Conservation (phyloP, 2,888 invertebrate genomes). For the Leptarthrus brevirostris region DNA sequence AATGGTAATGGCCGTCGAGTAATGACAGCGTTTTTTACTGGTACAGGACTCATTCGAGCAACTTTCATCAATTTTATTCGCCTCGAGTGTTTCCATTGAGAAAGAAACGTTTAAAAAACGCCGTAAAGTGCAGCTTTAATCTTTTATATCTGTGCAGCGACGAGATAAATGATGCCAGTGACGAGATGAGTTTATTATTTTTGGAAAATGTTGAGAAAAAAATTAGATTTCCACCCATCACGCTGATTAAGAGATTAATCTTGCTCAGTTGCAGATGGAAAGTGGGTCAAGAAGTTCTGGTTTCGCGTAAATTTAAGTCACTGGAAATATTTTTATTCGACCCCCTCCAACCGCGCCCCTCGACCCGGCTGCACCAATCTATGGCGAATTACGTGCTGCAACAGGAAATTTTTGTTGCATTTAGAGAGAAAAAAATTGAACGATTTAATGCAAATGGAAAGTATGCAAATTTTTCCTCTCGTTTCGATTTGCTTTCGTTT, state of each 20-base stretch:
- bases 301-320: neutral
- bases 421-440: neutral
- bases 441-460: neutral
- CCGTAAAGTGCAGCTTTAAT: slow-evolving; percentile 30
- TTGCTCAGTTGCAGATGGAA: slow-evolving; percentile 6
- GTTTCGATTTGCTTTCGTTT: neutral
- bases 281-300: slow-evolving; percentile 14
- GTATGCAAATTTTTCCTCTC: neutral
- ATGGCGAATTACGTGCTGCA: neutral
- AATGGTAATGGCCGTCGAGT: neutral
- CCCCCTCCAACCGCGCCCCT: no score
- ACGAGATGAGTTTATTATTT: slow-evolving; percentile 34
- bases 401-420: neutral
- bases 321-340: neutral
- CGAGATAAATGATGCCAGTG: slow-evolving; percentile 19
- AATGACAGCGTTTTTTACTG: neutral
- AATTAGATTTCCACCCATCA: slow-evolving; percentile 31
- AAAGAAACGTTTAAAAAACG: neutral
- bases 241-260: slow-evolving; percentile 30
- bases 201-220: slow-evolving; percentile 20
- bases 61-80: neutral
- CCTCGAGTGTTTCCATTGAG: neutral
- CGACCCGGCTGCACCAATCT: no score
- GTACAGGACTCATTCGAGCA: neutral
- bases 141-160: slow-evolving; percentile 21